A percentile compares a stretch with the other conserved stretches of the same genome.
Evolutionary conservation across 2,888 invertebrate species (phyloP).

Genomic region (Athalia cordata): DNA sequence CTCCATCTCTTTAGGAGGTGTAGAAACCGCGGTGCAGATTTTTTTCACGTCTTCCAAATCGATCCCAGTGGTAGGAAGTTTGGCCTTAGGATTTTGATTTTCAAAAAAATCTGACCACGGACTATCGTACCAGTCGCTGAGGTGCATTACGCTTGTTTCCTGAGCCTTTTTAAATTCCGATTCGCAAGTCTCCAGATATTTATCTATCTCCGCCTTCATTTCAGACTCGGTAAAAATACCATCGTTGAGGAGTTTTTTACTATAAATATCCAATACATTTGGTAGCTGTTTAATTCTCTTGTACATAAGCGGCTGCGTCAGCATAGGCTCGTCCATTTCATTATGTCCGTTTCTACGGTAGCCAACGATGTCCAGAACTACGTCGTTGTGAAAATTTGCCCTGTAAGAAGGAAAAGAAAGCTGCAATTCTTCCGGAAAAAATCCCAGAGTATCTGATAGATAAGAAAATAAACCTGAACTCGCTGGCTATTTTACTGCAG

Average conservation of each 20-base stretch:
- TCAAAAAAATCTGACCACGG: conserved; percentile 80
- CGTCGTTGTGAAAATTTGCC: conserved; percentile 89
- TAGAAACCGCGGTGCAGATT: conserved; percentile 81
- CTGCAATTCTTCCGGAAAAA: not conserved
- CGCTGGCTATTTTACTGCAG: conserved; percentile 91
- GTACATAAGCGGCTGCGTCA: conserved; percentile 97
- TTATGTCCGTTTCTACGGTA: conserved; percentile 93
- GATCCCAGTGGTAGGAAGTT: conserved; percentile 81
- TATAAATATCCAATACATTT: conserved; percentile 83
- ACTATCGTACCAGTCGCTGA: conserved; percentile 81
- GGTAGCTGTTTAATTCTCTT: conserved; percentile 82
- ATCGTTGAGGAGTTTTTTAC: conserved; percentile 82
- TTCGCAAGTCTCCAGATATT: conserved; percentile 68
- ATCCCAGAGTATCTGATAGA: not conserved
- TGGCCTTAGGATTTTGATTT: conserved; percentile 77
- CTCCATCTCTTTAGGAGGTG: conserved; percentile 81
- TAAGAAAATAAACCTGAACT: conserved; percentile 82
- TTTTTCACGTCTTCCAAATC: conserved; percentile 79
- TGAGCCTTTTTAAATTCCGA: conserved; percentile 83
- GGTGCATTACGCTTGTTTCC: conserved; percentile 81
- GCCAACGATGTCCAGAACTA: conserved; percentile 88
- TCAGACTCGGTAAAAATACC: conserved; percentile 83
- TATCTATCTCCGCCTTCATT: conserved; percentile 73
- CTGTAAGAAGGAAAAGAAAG: conserved; percentile 69
- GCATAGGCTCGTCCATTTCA: conserved; percentile 96